phyloP scores from a whole-genome alignment of 2,113 vertebrate genomes.

The Nannospalax galili region DNA sequence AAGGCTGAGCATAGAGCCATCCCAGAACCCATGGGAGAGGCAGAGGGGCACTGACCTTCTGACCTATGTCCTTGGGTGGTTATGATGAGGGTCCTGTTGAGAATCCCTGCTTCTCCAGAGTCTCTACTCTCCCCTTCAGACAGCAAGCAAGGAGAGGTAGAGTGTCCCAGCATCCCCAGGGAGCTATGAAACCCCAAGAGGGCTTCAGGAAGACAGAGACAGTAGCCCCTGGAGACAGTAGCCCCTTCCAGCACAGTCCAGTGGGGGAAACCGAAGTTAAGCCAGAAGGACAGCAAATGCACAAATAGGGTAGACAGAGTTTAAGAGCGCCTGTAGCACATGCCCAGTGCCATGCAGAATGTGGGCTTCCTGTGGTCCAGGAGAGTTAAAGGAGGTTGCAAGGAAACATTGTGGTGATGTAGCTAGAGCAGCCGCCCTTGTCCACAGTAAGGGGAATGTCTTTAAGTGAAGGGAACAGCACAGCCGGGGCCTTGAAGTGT shows the following conservation, averaged over 20 bases:
- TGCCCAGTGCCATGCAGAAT: accelerated
- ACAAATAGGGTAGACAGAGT: neutral
- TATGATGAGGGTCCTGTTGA: neutral
- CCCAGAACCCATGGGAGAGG: neutral
- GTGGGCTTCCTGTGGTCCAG: neutral
- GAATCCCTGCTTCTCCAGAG: neutral
- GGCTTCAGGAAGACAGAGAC: neutral
- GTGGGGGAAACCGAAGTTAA: too few relatives aligned
- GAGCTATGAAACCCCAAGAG: neutral
- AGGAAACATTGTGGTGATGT: neutral
- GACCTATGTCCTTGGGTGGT: neutral
- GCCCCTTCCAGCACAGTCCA: accelerated
- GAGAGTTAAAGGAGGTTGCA: neutral
- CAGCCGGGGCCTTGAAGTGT: neutral
- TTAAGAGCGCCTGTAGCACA: accelerated
- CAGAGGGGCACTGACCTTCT: neutral
- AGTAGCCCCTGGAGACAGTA: too few relatives aligned
- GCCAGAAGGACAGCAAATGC: neutral
- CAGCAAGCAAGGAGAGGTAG: neutral
- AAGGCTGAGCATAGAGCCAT: accelerated
- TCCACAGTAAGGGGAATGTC: neutral
- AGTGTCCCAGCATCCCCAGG: neutral
- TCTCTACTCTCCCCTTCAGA: neutral
- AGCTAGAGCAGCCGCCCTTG: neutral
- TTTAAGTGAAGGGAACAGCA: neutral